phyloP scores from a whole-genome alignment of 2,113 vertebrate genomes.

The Lathamus discolor region DNA sequence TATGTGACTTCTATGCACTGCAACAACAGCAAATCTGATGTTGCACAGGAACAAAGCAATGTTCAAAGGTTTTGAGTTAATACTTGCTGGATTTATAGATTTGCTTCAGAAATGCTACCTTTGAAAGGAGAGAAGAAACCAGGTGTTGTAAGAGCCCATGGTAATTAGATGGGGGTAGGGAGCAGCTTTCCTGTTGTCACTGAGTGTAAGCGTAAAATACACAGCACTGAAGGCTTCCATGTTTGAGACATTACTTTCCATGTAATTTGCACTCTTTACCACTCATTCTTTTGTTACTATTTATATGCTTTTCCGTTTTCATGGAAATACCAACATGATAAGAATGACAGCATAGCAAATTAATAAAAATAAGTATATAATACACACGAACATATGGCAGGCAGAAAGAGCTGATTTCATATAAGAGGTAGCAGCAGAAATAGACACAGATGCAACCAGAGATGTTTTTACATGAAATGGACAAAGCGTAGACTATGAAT shows the following conservation, averaged over 20 bases:
- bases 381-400: neutral
- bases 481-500: neutral
- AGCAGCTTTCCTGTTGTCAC: neutral
- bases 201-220: neutral
- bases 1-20: neutral
- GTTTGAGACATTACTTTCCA: neutral
- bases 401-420: neutral
- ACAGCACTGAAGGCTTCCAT: neutral
- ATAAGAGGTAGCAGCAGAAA: neutral
- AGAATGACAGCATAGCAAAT: neutral
- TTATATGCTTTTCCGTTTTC: neutral
- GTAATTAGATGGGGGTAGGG: neutral
- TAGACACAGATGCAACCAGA: neutral
- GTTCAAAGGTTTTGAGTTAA: neutral
- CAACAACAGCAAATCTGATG: neutral
- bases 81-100: conserved; percentile 11
- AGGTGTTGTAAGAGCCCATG: neutral
- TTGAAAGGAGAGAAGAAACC: neutral
- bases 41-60: neutral
- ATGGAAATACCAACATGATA: neutral
- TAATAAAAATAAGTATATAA: neutral
- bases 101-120: neutral
- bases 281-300: neutral
- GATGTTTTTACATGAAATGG: neutral
- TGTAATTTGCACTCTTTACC: neutral